Base-by-base conservation (phyloP, 2,888 invertebrate genomes). In the Beris chalybata region DNA sequence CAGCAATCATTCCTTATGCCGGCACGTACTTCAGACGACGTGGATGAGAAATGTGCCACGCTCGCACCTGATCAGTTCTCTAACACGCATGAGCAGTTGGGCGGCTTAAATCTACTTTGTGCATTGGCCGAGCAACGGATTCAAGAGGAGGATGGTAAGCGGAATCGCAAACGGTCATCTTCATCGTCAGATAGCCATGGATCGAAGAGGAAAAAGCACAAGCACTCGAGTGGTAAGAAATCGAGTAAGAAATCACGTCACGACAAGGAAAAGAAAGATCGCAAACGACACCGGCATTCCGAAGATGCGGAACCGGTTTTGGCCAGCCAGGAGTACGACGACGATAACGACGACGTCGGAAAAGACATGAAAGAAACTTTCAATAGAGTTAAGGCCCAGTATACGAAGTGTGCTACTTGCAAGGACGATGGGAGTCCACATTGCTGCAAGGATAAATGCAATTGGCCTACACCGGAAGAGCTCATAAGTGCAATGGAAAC, bases 81-180 rank as follows among this genome's bases (percentile, higher is more conserved):
- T 13, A 55, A 52, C 50, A 7, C 45, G 9, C 63, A 61, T 9
- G 81, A 82, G 69, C 82, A 82, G 4, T 79, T 89, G 15, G 89
- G 86, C 30, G 89, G 89, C 0, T 80, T 94, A 13, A 90, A 90
- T 64, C 78, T 94, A 43, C 79, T 94, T 31, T 93, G 93, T 77
- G 92, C 92, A 7, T 81, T 93, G 67, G 94, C 93, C 0, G 93
- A 93, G 75, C 92, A 93, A 75, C 84, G 92, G 71, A 89, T 92
- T 70, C 86, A 89, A 82, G 91, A 92, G 74, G 92, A 92, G 77
- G 89, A 72, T 72, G 70, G 77, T 77, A 15, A 71, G 77, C 13
- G 72, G 31, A 73, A 74, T 50, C 66, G 65, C 44, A 69, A 67
- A 50, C 54, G 67, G 29, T 69, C 69, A 4, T 69, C 69, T 9